Base-by-base conservation (phyloP, 2,797 vertebrate species). In the Hydrolagus colliei region DNA sequence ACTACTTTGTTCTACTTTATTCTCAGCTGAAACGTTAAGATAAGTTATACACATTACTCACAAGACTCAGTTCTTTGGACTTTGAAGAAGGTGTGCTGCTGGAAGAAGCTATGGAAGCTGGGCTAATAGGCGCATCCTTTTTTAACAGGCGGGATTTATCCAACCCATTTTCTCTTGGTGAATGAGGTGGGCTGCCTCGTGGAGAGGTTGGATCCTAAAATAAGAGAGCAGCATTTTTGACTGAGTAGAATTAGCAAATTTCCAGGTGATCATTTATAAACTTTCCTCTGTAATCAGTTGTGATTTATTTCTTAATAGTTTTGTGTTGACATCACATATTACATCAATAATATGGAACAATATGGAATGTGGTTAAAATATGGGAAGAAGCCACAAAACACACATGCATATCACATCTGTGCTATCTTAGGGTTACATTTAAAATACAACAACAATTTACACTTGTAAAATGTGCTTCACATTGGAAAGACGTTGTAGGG, bases 21-120 rank as follows among this genome's bases (percentile, higher is more conserved):
- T 32, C 14, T 35, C 16, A 73, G n/a, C 18, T 80, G 59, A 80
- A 80, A n/a, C 20, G 63, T 84, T 76, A 20, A 11, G 4, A 22
- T 18, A 86, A 80, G 62, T 35, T 73, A 65, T 13, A 27, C 12
- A 52, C 63, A 65, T 86, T 78, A 91, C 96, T 96, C 96, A 99
- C 98, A 95, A 98, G 98, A 93, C 96, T 96, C 89, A 97, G 96
- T 93, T 99, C 98, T 96, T 99, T 99, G 95, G 96, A 97, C 93
- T 99, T 99, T 87, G 98, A 98, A 87, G 98, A 99, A 82, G 98
- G 98, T 87, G 97, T 99, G 91, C 98, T 99, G 89, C 98, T 98
- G 67, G 97, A 99, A 27, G 98, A 99, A 10, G 98, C 98, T 89
- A 99, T 96, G 3, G 98, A 99, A 0, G 97, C 97, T 0, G 98